These are phyloP conservation scores for Empis stercorea DNA, from an alignment of 2,888 invertebrate species.

Conservation along the genomic window DNA sequence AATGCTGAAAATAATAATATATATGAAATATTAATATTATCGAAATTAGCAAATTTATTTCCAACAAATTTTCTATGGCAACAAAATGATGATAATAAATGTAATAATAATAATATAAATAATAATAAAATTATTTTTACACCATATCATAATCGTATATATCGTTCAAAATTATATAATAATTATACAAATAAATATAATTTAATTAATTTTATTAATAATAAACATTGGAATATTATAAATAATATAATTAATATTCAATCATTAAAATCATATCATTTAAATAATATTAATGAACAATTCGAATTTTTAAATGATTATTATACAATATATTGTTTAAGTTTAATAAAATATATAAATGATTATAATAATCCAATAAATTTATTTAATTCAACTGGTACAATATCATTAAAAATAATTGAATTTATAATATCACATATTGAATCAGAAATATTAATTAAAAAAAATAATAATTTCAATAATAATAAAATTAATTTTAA, in stretches of 20 bases:
- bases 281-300: conserved; percentile 25
- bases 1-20: conserved; percentile 28
- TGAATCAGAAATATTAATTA: conserved; percentile 29
- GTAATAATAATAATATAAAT: too few species aligned
- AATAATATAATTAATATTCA: conserved; percentile 37
- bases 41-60: conserved; percentile 47
- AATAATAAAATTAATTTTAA: not conserved
- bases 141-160: conserved; percentile 28
- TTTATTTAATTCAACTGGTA: conserved; percentile 39
- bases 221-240: conserved; percentile 26
- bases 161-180: conserved; percentile 22
- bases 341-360: conserved; percentile 42
- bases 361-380: not conserved
- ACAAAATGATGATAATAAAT: conserved; percentile 18
- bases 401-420: conserved; percentile 43
- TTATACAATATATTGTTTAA: conserved; percentile 63
- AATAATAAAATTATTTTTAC: conserved; percentile 10
- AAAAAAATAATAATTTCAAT: not conserved
- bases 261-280: conserved; percentile 50
- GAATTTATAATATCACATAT: conserved; percentile 60
- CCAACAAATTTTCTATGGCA: conserved; percentile 65
- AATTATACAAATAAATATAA: conserved; percentile 41
- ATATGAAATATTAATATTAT: conserved; percentile 37
- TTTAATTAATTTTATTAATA: conserved; percentile 30
- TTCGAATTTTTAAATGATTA: conserved; percentile 44